A percentile compares a stretch with the other conserved stretches of the same genome.
Conservation (phyloP, 2,113 vertebrate species). For the Neoarius graeffei region DNA sequence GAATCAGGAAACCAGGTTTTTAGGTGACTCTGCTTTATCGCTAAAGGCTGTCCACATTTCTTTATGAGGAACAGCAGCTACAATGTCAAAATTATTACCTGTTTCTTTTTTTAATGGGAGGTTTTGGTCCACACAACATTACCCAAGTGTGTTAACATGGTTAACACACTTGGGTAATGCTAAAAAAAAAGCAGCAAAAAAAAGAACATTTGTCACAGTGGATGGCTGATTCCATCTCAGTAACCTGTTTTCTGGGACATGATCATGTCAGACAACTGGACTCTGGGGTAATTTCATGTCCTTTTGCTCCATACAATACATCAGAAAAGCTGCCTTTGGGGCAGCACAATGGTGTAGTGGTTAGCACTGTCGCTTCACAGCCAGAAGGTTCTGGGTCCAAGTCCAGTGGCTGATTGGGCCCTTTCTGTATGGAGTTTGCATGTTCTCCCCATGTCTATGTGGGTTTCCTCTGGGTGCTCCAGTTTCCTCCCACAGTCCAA, state of each 20-base stretch:
- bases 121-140: not conserved
- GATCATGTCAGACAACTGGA: not conserved
- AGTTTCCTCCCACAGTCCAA: no score
- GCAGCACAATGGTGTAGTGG: no score
- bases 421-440: no score
- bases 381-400: no score
- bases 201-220: not conserved
- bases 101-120: not conserved
- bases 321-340: not conserved
- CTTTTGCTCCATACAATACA: not conserved
- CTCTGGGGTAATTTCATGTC: not conserved
- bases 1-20: constrained; percentile 15
- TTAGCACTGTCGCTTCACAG: no score
- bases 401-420: no score
- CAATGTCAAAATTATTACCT: not conserved
- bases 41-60: not conserved
- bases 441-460: no score
- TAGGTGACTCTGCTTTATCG: not conserved
- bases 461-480: no score
- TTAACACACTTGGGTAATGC: not conserved
- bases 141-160: not conserved
- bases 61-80: not conserved
- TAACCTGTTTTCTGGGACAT: constrained; percentile 12
- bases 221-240: not conserved
- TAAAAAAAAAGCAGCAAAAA: not conserved